phyloP scores from a whole-genome alignment of 2,797 vertebrate species.

The Otolemur crassicaudatus region DNA sequence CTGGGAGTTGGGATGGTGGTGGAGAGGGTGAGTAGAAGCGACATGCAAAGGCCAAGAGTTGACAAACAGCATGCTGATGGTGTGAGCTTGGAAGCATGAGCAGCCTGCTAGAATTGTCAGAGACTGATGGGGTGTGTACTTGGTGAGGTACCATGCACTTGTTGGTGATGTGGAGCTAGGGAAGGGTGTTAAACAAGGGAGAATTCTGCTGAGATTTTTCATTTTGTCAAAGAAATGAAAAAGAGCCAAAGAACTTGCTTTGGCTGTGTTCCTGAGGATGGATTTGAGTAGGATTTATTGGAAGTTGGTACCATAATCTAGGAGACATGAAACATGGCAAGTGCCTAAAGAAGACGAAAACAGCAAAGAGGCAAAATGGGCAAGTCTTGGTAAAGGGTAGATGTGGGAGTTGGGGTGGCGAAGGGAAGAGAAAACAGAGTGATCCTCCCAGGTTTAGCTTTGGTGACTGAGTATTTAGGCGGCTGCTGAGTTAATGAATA shows the following conservation, averaged over 20 bases:
- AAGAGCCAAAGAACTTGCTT: not conserved
- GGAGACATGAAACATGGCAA: not conserved
- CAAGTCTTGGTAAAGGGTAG: not conserved
- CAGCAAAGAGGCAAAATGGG: not conserved
- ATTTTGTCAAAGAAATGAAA: not conserved
- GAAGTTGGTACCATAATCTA: not conserved
- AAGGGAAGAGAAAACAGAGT: not conserved
- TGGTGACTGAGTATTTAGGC: not conserved
- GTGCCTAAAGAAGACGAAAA: not conserved
- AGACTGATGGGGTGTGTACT: not conserved
- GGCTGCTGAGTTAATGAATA: not conserved
- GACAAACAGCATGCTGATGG: not conserved
- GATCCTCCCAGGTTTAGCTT: not conserved
- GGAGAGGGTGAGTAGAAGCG: not conserved
- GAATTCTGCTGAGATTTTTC: not conserved
- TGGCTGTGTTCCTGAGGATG: not conserved
- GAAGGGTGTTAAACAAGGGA: not conserved
- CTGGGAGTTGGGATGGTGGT: not conserved
- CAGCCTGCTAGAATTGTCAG: not conserved
- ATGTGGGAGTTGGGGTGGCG: not conserved
- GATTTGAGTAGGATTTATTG: not conserved
- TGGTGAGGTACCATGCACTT: not conserved
- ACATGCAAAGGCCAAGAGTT: not conserved
- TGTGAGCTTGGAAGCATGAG: not conserved
- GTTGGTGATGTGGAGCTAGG: not conserved